Conservation (phyloP, 1,140 invertebrate species). For the Ladona fulva region DNA sequence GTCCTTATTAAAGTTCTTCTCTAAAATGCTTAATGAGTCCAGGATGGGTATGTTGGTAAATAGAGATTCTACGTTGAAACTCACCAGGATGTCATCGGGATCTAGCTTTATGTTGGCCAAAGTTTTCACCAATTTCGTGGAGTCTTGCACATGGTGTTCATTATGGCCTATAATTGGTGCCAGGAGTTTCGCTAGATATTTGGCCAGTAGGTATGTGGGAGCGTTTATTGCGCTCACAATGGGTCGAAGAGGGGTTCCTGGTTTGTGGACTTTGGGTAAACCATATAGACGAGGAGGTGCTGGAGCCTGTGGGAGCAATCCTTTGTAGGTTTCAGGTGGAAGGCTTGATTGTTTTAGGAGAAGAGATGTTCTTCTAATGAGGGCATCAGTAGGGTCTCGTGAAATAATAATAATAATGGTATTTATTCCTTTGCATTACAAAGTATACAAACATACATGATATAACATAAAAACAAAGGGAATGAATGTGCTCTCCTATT, state of each 20-base stretch:
- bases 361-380: neutral
- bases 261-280: constrained; percentile 29
- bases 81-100: constrained; percentile 14
- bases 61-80: constrained; percentile 19
- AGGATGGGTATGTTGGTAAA: constrained; percentile 14
- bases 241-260: constrained; percentile 23
- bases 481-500: too few species aligned
- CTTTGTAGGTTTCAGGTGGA: constrained; percentile 12
- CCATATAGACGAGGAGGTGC: constrained; percentile 22
- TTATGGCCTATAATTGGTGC: neutral
- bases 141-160: constrained; percentile 15
- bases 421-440: too few species aligned
- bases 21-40: too few species aligned
- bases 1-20: neutral
- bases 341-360: constrained; percentile 16
- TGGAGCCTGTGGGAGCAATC: constrained; percentile 15
- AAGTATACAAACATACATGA: too few species aligned
- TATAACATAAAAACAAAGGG: too few species aligned
- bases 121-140: constrained; percentile 15
- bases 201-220: constrained; percentile 24
- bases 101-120: constrained; percentile 10
- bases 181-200: constrained; percentile 22
- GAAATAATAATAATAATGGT: too few species aligned
- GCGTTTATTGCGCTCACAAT: constrained; percentile 27
- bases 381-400: constrained; percentile 17